Conservation (phyloP, 2,888 invertebrate species). For the Dolomedes plantarius region DNA sequence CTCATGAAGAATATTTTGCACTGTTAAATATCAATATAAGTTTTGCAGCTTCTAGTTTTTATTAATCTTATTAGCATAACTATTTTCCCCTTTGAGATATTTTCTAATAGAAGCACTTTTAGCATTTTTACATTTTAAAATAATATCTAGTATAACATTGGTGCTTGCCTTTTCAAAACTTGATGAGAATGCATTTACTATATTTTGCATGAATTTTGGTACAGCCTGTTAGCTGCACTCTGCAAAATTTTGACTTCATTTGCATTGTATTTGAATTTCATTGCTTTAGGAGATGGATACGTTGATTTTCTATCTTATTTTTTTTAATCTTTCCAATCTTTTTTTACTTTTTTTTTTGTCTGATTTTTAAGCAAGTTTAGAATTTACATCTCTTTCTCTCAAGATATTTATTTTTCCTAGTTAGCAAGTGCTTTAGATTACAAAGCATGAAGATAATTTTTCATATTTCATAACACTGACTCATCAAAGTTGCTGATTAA, state of each 20-base stretch:
- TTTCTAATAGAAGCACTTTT: conserved; percentile 39
- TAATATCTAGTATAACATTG: conserved; percentile 38
- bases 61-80: conserved; percentile 40
- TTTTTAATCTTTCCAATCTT: conserved; percentile 20
- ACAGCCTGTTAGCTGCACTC: conserved; percentile 50
- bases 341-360: neutral
- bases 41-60: conserved; percentile 53
- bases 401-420: neutral
- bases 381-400: neutral
- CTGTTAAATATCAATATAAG: conserved; percentile 45
- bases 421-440: neutral
- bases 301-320: conserved; percentile 10
- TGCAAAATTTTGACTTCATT: conserved; percentile 40
- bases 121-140: conserved; percentile 11
- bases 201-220: conserved; percentile 51
- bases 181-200: conserved; percentile 54
- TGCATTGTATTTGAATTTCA: conserved; percentile 9
- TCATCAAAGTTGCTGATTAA: conserved; percentile 1
- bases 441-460: neutral
- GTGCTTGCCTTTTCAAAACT: conserved; percentile 67
- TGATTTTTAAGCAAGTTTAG: conserved; percentile 6
- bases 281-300: conserved; percentile 45
- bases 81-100: neutral
- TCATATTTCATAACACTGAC: neutral
- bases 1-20: conserved; percentile 43